Evolutionary conservation across 2,888 invertebrate genomes (phyloP), one percentile per base, ranked within the genome.

Genomic region (Clivina fossor): DNA sequence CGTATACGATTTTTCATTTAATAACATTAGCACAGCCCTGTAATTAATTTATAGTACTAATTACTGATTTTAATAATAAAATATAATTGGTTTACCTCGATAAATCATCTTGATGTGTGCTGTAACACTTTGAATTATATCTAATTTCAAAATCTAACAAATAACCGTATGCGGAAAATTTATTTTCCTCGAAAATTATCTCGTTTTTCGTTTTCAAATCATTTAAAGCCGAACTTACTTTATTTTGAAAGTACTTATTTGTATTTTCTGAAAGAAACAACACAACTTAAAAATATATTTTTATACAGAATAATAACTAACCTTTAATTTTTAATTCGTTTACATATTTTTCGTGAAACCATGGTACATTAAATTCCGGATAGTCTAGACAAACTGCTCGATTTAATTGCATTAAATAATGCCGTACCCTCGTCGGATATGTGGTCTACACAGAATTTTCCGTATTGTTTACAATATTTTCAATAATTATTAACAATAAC

Each of bases 341-440:
- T 35, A 81, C 73, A 60, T 78, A 83, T 62, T 81, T 80, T 61
- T 80, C 77, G 65, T 84, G 84, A 66, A 85, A 84, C 84, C 84
- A 84, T 1, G 84, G 84, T 4, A 84, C 74, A 66, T 80, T 79
- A 8, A 76, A 70, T 66, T 83, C 79, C 0, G 84, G 84, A 66
- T 80, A 78, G 67, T 84, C 84, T 37, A 85, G 69, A 63, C 84
- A 83, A 13, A 84, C 80, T 1, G 80, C 76, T 53, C 84, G 74
- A 68, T 84, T 85, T 33, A 84, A 66, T 61, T 80, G 76, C 83
- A 84, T 83, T 46, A 84, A 74, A 37, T 71, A 67, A 59, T 76
- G 72, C 9, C 82, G 71, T 2, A 83, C 77, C 59, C 76, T 71
- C 16, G 73, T 68, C 0, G 82, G 80, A 69, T 82, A 81, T 2